phyloP scores from a whole-genome alignment of 1,140 invertebrate species.

The Chironomus striatipennis region DNA sequence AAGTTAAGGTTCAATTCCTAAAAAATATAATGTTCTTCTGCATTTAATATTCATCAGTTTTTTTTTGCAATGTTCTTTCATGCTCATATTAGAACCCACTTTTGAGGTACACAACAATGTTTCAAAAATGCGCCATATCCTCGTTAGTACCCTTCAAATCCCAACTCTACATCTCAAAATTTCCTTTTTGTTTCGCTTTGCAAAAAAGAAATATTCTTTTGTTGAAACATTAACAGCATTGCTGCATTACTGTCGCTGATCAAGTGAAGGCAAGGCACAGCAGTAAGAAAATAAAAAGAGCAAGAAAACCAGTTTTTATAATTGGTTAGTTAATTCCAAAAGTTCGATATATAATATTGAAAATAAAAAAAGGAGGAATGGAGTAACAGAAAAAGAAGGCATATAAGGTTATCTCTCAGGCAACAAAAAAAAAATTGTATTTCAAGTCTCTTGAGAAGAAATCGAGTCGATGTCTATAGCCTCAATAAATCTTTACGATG shows the following conservation, averaged over 20 bases:
- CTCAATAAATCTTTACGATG: neutral
- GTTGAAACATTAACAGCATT: neutral
- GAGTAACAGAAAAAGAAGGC: neutral
- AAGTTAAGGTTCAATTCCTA: too few relatives aligned
- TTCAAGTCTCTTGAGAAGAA: neutral
- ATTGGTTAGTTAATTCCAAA: conserved; percentile 22
- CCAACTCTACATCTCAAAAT: too few relatives aligned
- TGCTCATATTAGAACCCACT: too few relatives aligned
- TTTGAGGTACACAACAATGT: too few relatives aligned
- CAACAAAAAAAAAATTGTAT: neutral
- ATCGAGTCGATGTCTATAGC: neutral
- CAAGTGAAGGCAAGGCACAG: neutral
- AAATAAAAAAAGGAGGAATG: neutral
- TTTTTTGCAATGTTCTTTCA: too few relatives aligned
- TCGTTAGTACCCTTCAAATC: too few relatives aligned
- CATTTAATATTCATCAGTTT: too few relatives aligned
- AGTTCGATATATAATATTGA: neutral
- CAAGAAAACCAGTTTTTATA: conserved; percentile 11
- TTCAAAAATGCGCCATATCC: too few relatives aligned
- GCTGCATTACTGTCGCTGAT: neutral
- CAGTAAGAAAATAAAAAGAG: neutral
- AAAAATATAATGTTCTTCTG: too few relatives aligned
- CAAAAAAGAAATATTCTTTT: too few relatives aligned
- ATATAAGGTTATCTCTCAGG: neutral
- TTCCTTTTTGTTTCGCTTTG: too few relatives aligned